Conservation (phyloP, 2,888 invertebrate species). For the Cerceris ruficornis region DNA sequence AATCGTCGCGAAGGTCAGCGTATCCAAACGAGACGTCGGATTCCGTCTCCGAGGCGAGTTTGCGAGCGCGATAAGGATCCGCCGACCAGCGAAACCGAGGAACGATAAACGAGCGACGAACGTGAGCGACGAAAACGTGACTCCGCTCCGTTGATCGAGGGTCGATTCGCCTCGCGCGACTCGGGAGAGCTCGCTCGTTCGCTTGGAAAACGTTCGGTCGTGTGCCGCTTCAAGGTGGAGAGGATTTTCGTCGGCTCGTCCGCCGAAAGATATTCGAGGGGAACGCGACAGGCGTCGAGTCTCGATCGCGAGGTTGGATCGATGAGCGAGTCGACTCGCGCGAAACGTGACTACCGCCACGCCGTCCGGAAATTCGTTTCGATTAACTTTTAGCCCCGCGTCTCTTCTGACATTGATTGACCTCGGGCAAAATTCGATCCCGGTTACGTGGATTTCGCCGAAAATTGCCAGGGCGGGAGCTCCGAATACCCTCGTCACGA, state of each 20-base stretch:
- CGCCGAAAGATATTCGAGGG: neutral
- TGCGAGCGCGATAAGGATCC: neutral
- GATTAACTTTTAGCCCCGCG: constrained; percentile 70
- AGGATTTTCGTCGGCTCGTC: no score
- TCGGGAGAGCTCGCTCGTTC: no score
- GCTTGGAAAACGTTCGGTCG: no score
- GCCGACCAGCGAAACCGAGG: neutral
- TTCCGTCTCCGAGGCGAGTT: no score
- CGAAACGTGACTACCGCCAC: constrained; percentile 31
- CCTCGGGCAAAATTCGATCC: constrained; percentile 26
- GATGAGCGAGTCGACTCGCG: neutral
- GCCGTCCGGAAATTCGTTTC: constrained; percentile 64
- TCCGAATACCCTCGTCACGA: neutral
- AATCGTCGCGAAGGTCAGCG: no score
- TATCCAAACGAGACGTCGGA: no score
- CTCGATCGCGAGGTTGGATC: no score
- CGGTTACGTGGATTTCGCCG: neutral
- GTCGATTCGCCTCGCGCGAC: no score
- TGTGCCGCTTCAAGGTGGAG: no score
- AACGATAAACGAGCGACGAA: neutral
- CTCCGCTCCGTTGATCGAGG: neutral
- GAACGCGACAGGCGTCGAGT: no score
- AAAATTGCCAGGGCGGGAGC: neutral
- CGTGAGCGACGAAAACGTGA: neutral
- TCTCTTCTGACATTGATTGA: constrained; percentile 70